Percentiles rank a stretch among this genome's conserved stretches.
phyloP scores from a whole-genome alignment of 2,888 invertebrate genomes.

The Lordiphosa andalusiaca region DNA sequence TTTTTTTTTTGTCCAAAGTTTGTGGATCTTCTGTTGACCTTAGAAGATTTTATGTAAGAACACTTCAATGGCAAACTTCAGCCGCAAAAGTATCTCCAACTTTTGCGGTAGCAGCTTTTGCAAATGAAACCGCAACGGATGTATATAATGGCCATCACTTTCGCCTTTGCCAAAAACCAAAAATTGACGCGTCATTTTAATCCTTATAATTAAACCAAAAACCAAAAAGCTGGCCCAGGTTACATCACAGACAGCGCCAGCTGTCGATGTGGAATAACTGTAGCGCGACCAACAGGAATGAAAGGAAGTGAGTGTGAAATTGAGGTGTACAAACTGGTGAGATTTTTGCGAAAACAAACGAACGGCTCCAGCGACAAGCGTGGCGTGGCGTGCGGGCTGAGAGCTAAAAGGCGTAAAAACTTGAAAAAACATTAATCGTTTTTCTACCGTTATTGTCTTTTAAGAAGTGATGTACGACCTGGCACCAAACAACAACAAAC shows the following conservation, averaged over 20 bases:
- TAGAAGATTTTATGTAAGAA: no score
- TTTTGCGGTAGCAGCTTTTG: no score
- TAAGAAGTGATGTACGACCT: constrained; percentile 49
- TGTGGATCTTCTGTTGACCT: no score
- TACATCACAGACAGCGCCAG: constrained; percentile 40
- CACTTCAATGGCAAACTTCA: no score
- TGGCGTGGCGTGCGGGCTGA: constrained; percentile 53
- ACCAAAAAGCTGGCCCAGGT: constrained; percentile 23
- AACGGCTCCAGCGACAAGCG: constrained; percentile 65
- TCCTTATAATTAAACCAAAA: constrained; percentile 64
- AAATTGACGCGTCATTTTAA: constrained; percentile 22
- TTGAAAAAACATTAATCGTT: constrained; percentile 50
- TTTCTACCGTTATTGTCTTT: constrained; percentile 26
- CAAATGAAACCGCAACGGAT: constrained; percentile 44
- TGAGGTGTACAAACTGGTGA: constrained; percentile 32
- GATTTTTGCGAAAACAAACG: constrained; percentile 50
- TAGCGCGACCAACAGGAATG: constrained; percentile 50
- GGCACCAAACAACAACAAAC: constrained; percentile 22
- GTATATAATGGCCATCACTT: constrained; percentile 44
- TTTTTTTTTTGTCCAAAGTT: no score
- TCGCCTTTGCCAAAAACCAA: constrained; percentile 15
- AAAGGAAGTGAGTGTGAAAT: constrained; percentile 57
- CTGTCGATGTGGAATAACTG: constrained; percentile 36
- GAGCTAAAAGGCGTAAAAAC: constrained; percentile 56
- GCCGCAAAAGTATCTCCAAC: no score